Evolutionary conservation across 2,113 vertebrate genomes (phyloP), one percentile per base, ranked within the genome.

Genomic region (Acrocephalus arundinaceus): DNA sequence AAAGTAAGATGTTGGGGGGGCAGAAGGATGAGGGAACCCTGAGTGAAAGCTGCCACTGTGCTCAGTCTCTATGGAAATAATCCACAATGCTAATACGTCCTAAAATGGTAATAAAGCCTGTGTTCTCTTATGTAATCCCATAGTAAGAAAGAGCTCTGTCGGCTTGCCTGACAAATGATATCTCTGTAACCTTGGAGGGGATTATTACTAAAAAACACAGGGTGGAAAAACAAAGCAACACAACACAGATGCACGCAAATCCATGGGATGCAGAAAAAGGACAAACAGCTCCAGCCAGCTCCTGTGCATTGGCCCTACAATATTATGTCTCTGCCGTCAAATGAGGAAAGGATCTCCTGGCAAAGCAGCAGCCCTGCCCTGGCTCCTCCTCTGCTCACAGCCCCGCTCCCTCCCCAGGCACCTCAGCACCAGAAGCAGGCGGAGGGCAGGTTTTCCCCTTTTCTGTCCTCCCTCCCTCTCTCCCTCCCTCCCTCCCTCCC

Each of bases 111-210:
- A 94, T 96, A 97, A 97, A 96, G 93, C 92, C 86, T 95, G 75
- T 96, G 93, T 96, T 96, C 91, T 93, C 77, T 96, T 97, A 95
- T 97, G 96, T 97, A 97, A 97, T 97, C 95, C 94, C 89, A 75
- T 95, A 96, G 95, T 92, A 96, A 91, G 94, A 96, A 91, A 84
- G 81, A 92, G 96, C 93, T 93, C 95, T 92, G 88, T 94, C 8
- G 11, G 95, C 95, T 96, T 96, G 93, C 90, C 95, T 94, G 94
- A 96, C 87, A 95, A 97, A 96, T 58, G 93, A 96, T 97, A 96
- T 95, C 89, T 77, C 92, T 91, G 82, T 96, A 97, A 97, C 95
- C 94, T 97, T 97, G 97, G 83, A 94, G 73, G 71, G 70, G 96
- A 97, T 97, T 97, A 97, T 89, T 92, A 87, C 95, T 93, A 87